Conservation (phyloP, 2,113 vertebrate genomes). For the Lipotes vexillifer region DNA sequence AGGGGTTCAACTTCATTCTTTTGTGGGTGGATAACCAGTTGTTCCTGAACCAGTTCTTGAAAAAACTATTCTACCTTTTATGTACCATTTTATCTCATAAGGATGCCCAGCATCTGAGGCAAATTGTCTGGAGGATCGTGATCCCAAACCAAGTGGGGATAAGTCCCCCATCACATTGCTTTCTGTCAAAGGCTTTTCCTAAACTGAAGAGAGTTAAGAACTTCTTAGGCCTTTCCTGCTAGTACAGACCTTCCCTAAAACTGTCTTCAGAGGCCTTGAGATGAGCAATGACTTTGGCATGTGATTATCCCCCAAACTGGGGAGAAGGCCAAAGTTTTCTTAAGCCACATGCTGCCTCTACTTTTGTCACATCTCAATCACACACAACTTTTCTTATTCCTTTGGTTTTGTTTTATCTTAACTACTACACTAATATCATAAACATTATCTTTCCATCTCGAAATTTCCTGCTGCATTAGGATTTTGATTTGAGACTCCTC, state of each 20-base stretch:
- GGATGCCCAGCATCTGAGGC: not conserved
- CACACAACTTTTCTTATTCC: not conserved
- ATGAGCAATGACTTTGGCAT: not conserved
- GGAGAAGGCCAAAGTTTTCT: not conserved
- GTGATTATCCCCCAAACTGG: not conserved
- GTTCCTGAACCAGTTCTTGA: not conserved
- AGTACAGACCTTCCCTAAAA: too few relatives aligned
- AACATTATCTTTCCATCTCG: not conserved
- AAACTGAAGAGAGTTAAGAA: not conserved
- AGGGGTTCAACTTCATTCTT: not conserved
- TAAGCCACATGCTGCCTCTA: not conserved
- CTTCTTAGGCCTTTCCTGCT: not conserved
- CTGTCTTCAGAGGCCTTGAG: not conserved
- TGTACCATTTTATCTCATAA: not conserved
- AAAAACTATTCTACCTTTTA: not conserved
- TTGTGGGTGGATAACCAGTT: not conserved
- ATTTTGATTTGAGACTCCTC: not conserved
- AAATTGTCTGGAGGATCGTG: not conserved
- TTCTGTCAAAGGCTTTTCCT: not conserved
- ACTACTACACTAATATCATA: not conserved
- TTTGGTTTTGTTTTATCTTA: not conserved
- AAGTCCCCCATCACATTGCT: not conserved
- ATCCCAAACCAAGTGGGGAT: not conserved
- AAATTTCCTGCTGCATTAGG: not conserved
- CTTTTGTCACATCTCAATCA: not conserved